phyloP scores from a whole-genome alignment of 2,113 vertebrate genomes.

The Oreochromis tanganicae region DNA sequence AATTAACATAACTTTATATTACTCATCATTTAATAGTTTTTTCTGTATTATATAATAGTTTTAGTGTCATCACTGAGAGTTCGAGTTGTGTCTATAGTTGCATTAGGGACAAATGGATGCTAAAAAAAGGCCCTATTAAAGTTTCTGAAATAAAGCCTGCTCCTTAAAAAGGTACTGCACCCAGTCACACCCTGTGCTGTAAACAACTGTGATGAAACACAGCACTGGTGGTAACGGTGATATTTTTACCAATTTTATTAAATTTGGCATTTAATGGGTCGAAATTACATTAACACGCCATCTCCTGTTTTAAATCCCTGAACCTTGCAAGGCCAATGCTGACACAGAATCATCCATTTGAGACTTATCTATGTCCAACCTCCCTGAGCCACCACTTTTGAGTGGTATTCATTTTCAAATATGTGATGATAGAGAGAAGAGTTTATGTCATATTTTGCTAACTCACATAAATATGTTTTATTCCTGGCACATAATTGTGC shows the following conservation, averaged over 20 bases:
- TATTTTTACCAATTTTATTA: not conserved
- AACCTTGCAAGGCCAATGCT: not conserved
- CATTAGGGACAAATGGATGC: not conserved
- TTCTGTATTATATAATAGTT: not conserved
- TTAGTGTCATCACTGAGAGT: not conserved
- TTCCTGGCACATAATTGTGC: not conserved
- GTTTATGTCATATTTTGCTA: not conserved
- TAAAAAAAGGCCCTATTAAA: not conserved
- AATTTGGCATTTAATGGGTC: not conserved
- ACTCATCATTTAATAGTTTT: not conserved
- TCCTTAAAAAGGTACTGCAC: not conserved
- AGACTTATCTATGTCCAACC: not conserved
- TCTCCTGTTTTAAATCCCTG: not conserved
- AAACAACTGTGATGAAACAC: not conserved
- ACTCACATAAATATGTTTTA: not conserved
- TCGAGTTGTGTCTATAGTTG: not conserved
- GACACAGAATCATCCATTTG: not conserved
- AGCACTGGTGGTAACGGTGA: not conserved
- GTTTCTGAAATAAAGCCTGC: not conserved
- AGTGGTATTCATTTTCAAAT: not conserved
- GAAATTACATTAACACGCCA: not conserved
- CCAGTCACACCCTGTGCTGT: not conserved
- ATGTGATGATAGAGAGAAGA: not conserved
- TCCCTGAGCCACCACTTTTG: not conserved
- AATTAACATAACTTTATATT: not conserved